Conservation (phyloP, 2,888 invertebrate species). For the Platycheirus albimanus region DNA sequence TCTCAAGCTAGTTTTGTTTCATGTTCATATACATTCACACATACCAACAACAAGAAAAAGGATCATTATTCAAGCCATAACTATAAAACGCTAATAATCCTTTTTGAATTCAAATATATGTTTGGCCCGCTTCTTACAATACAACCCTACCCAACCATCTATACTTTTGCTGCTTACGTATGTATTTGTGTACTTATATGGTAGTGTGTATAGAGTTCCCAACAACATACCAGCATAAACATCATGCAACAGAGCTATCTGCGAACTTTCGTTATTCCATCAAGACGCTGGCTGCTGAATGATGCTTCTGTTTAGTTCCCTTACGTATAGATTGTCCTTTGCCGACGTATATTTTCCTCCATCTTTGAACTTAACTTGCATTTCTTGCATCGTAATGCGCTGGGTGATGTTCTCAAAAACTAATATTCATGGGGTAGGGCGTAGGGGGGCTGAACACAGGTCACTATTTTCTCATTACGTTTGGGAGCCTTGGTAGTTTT, state of each 20-base stretch:
- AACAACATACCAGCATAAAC: slow-evolving; percentile 11
- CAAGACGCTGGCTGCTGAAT: slow-evolving; percentile 48
- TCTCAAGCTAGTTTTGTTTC: slow-evolving; percentile 28
- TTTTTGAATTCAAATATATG: slow-evolving; percentile 58
- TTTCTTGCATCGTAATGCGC: slow-evolving; percentile 36
- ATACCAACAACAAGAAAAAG: too few species aligned
- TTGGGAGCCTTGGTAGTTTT: slow-evolving; percentile 29
- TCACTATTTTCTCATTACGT: slow-evolving; percentile 70
- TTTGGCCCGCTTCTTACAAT: slow-evolving; percentile 66
- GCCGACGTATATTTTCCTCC: too few species aligned
- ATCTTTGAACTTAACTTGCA: too few species aligned
- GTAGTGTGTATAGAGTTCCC: neutral
- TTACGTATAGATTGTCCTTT: too few species aligned
- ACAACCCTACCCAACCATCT: too few species aligned
- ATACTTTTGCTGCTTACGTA: slow-evolving; percentile 14
- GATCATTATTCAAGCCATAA: slow-evolving; percentile 46
- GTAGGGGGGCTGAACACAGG: slow-evolving; percentile 56
- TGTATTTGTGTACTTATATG: slow-evolving; percentile 8
- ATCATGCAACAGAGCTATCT: slow-evolving; percentile 27
- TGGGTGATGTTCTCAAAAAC: slow-evolving; percentile 53
- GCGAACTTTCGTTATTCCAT: slow-evolving; percentile 10
- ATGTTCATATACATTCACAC: slow-evolving; percentile 35
- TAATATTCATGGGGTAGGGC: slow-evolving; percentile 60
- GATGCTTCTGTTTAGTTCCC: slow-evolving; percentile 17
- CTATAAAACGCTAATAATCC: slow-evolving; percentile 63